Evolutionary conservation across 1,140 invertebrate species (phyloP).

Genomic region (Bombus cullumanus): DNA sequence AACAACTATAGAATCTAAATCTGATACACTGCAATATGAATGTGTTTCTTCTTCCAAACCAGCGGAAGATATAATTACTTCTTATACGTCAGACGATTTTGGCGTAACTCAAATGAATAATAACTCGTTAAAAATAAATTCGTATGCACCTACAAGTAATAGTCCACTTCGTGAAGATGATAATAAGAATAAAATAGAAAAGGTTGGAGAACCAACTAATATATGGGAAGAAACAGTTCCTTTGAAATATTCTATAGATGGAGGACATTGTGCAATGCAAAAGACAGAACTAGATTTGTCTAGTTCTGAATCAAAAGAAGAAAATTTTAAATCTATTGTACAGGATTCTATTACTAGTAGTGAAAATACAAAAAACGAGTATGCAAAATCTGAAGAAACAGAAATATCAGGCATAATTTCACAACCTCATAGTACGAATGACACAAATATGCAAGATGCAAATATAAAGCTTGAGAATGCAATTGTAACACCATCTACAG

Average conservation of each 20-base stretch:
- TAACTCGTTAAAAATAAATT: conserved; percentile 68
- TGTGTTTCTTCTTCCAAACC: conserved; percentile 65
- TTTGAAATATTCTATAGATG: conserved; percentile 18
- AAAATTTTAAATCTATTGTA: conserved; percentile 16
- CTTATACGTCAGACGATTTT: conserved; percentile 56
- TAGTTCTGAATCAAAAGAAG: background rate
- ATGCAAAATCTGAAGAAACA: background rate
- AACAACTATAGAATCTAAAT: conserved; percentile 43
- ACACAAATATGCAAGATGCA: background rate
- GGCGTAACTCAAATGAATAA: conserved; percentile 63
- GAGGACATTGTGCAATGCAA: background rate
- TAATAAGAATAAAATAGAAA: conserved; percentile 32
- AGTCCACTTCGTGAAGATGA: conserved; percentile 37
- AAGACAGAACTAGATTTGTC: background rate
- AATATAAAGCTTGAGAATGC: conserved; percentile 2
- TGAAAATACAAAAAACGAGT: conserved; percentile 18
- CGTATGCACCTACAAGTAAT: conserved; percentile 65
- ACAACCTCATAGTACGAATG: conserved; percentile 37
- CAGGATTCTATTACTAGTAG: conserved; percentile 48
- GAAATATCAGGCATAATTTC: background rate
- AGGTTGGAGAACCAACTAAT: conserved; percentile 37
- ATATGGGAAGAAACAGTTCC: conserved; percentile 34
- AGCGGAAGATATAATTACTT: conserved; percentile 31
- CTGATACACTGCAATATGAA: conserved; percentile 62
- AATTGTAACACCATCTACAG: background rate